Conservation (phyloP, 2,888 invertebrate species). For the Lasioglossum villosulum region DNA sequence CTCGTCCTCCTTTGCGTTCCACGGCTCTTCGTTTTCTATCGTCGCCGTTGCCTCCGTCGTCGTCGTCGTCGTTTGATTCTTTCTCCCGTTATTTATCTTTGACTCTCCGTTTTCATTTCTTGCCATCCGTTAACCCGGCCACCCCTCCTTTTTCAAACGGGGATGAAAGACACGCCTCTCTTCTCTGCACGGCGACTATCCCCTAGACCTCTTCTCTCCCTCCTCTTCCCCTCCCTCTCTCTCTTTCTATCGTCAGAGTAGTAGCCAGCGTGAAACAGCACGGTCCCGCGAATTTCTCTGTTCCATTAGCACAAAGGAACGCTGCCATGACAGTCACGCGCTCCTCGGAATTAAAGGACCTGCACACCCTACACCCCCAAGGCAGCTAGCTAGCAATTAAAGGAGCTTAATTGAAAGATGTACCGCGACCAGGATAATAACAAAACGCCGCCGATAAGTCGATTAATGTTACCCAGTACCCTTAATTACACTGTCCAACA, state of each 20-base stretch:
- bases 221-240: not conserved
- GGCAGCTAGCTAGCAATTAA: conserved; percentile 33
- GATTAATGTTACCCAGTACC: too few species aligned
- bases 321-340: conserved; percentile 24
- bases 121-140: not conserved
- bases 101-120: conserved; percentile 2
- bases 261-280: not conserved
- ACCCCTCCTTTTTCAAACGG: not conserved
- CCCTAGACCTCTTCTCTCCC: not conserved
- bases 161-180: conserved; percentile 13
- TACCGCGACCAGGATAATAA: conserved; percentile 16
- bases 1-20: conserved; percentile 18
- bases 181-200: not conserved
- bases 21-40: not conserved
- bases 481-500: too few species aligned
- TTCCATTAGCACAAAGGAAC: conserved; percentile 59
- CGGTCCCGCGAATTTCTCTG: conserved; percentile 46
- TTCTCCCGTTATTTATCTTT: not conserved
- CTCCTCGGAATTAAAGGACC: conserved; percentile 40
- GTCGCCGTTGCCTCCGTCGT: not conserved
- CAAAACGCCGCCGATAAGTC: conserved; percentile 20
- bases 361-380: not conserved
- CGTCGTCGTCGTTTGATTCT: conserved; percentile 17
- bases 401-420: conserved; percentile 40
- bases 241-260: not conserved